Base-by-base conservation (phyloP, 2,888 invertebrate genomes). In the Clepsis dumicolana region DNA sequence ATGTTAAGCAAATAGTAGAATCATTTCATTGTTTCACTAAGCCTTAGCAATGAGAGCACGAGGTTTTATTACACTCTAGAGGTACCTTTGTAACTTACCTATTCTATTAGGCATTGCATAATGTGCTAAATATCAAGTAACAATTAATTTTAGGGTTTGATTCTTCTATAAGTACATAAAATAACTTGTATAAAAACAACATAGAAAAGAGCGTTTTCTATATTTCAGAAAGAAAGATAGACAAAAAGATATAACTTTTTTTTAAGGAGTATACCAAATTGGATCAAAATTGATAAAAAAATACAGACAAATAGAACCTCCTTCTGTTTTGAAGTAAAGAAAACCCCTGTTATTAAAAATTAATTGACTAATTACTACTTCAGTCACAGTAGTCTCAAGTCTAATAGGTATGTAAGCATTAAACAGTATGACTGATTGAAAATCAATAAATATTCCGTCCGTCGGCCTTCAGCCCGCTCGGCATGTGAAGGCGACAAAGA, bases 1-100 rank as follows among this genome's bases (percentile, higher is more conserved):
- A 71, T 65, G 72, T 74, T 72, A 64, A 70, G 70, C 72, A 80
- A 81, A 80, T 77, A 78, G 54, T 68, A 74, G 59, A 75, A 75
- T 74, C 73, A 73, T 71, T 72, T 56, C 71, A 73, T 73, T 80
- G 74, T 77, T 78, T 76, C 75, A 70, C 69, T 52, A 73, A 69
- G 72, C 69, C 68, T 74, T 74, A 75, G 71, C 18, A 35, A 50
- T 54, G 35, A 48, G 54, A 66, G n/a, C 56, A 62, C 54, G 48
- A 41, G 52, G 54, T 54, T 52, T n/a, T 65, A 27, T 35, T 8
- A 32, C 41, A 29, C 14, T 25, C 24, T 38, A 35, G n/a, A n/a
- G 0, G 41, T 48, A n/a, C 18, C 16, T 44, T 24, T 7, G 41
- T 41, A n/a, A 18, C 16, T 24, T 24, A 53, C 16, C 5, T 41